Base-by-base conservation (phyloP, 2,797 vertebrate genomes). In the Mus spretus region DNA sequence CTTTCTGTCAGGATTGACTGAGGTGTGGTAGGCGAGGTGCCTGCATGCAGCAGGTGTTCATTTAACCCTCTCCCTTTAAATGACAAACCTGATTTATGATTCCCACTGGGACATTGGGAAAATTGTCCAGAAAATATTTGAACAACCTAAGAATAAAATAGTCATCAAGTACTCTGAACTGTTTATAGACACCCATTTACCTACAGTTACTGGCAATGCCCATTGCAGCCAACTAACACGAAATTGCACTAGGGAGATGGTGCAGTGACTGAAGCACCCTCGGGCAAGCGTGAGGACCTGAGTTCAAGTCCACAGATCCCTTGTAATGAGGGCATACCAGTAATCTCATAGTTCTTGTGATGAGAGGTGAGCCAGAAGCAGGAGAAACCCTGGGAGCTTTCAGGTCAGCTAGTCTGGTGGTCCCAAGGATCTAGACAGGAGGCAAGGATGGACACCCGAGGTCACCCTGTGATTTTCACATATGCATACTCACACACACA, bases 111-210 rank as follows among this genome's bases (percentile, higher is more conserved):
- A 26, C 22, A 3, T 31, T 14, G 59, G 2, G 86, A 86, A 50
- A 50, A 31, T 59, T 78, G 26, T 79, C 63, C 72, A 59, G 95
- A 57, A 78, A 88, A 90, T 34, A 61, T 65, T 87, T 74, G 26
- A 96, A 77, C 77, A 74, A 37, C 65, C 74, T 90, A 92, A 89
- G 75, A 83, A 77, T 84, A 67, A 87, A 81, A 53, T 74, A 37
- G 47, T 75, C 40, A 70, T 96, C 88, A 93, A 59, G 19, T 3
- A n/a, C 44, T 75, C 4, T 22, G 55, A 91, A 44, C 17, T 37
- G 34, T 88, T 79, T 86, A 57, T n/a, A 91, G 40, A 90, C 59
- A 85, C 31, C 24, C 34, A 31, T 88, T 84, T 82, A 44, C 67
- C 83, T 26, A 7, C 80, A 53, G 59, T 67, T 81, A 55, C 59